Base-by-base conservation (phyloP, 2,797 vertebrate genomes). In the Pelobates cultripes region DNA sequence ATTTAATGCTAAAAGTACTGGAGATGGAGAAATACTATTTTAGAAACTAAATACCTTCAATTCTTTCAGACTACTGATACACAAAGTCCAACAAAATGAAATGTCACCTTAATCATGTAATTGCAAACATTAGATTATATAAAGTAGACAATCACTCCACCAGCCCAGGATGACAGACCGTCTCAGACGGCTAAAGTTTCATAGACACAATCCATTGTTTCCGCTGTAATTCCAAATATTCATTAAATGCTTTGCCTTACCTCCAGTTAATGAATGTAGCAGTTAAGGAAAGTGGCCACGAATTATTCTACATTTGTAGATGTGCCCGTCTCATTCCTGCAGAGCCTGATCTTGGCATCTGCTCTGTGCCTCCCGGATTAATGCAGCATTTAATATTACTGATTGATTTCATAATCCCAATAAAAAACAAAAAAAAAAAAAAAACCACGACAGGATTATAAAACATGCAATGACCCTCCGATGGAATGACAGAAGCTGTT, bases 321-420 rank as follows among this genome's bases (percentile, higher is more conserved):
- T 72, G 57, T 79, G n/a, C 41, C 69, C 66, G 69, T 73, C 75
- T 69, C 68, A 64, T 43, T 41, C 1, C 51, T 70, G 43, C 60
- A 79, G 74, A 81, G 82, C 3, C 63, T 78, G 41, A 53, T 42
- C 13, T 43, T 4, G 60, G 86, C 70, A 73, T 86, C 85, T 43
- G 85, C 0, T n/a, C 70, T 0, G 15, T 78, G 14, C 45, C 84
- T 80, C 77, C 86, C 0, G 80, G 84, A 86, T 87, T 91, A 87
- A 89, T 7, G 17, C 63, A 2, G 87, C 89, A 89, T 91, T 90
- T 90, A 90, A 91, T 91, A 90, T 92, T 90, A 76, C 63, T 89
- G 91, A 91, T 90, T 92, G 90, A 88, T 90, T 91, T 92, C 87
- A 91, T 92, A 92, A 92, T 92, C 91, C 90, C 73, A 73, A 89